These are phyloP conservation scores for Turnix velox DNA, from an alignment of 2,113 vertebrate species.

Conservation along the genomic window DNA sequence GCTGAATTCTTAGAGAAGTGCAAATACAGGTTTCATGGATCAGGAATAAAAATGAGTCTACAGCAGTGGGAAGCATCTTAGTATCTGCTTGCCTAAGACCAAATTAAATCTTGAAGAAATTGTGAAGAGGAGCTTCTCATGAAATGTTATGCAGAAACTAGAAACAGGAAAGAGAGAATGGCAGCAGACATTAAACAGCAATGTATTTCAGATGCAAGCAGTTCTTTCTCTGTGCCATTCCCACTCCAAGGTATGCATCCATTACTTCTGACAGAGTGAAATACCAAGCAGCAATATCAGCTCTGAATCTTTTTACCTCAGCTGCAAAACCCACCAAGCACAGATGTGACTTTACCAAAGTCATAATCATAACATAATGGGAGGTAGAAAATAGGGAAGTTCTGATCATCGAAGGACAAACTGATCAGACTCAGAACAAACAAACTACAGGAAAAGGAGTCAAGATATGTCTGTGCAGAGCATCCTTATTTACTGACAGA, in stretches of 20 bases:
- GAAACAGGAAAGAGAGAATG: not conserved
- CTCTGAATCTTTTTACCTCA: not conserved
- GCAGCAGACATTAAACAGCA: conserved; percentile 26
- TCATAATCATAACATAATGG: not conserved
- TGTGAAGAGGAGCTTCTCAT: not conserved
- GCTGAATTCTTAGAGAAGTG: not conserved
- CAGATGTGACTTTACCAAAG: not conserved
- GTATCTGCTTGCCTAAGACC: not conserved
- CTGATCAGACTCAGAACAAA: not conserved
- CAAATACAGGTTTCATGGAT: not conserved
- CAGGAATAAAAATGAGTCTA: not conserved
- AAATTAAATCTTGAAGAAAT: conserved; percentile 12
- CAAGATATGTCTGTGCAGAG: not conserved
- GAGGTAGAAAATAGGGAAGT: not conserved
- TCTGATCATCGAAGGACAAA: not conserved
- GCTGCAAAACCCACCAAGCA: not conserved
- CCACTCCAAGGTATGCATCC: not conserved
- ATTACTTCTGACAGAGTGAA: not conserved
- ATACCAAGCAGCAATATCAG: not conserved
- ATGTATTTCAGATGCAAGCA: conserved; percentile 1
- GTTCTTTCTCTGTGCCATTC: not conserved
- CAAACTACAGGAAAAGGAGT: not conserved
- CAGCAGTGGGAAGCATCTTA: not conserved
- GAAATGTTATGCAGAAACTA: not conserved
- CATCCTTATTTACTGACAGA: not conserved